Base-by-base conservation (phyloP, 92 coral and sea anemone genomes). In the Umimayanthus chanpuru region DNA sequence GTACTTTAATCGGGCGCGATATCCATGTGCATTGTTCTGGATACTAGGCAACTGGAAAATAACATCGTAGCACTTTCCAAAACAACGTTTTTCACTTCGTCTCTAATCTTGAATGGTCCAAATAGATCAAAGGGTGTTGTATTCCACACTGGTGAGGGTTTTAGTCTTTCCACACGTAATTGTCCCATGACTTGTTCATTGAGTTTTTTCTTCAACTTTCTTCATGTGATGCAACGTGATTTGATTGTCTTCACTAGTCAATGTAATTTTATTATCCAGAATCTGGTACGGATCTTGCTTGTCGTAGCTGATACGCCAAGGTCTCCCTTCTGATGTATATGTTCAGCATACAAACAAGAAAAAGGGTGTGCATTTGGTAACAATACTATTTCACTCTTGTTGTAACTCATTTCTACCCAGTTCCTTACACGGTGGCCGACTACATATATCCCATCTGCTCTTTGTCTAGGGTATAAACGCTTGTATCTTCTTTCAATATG, bases 111-210 rank as follows among this genome's bases (percentile, higher is more conserved):
- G 85, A 77, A 90, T 2, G 86, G 93, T 73, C 91, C 93, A 23
- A 90, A 90, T 32, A 90, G 77, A 67, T 89, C 91, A 18, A 83
- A 38, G 20, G 73, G 90, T 16, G 92, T 89, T 38, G 79, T 61
- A 23, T 65, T 40, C 92, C 94, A 91, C 8, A 82, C 86, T 84
- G 92, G 94, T 25, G 94, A 85, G 14, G 91, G 91, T 73, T 82
- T 88, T 58, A 85, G 70, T 65, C 86, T 76, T 56, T 92, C 92
- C 41, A 79, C 56, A 41, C 93, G 93, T 7, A 93, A 79, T 71
- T 92, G 85, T 73, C 93, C 93, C 91, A 90, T 91, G 12, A 65
- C 53, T 84, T 91, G 93, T 29, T 71, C 55, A 39, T 20, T 68
- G 20, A 38, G 38, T 61, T 58, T 53, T 81, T 83, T 89, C 16